These are phyloP conservation scores for Bimastos eiseni DNA, from an alignment of 2,888 invertebrate species.

Conservation along the genomic window DNA sequence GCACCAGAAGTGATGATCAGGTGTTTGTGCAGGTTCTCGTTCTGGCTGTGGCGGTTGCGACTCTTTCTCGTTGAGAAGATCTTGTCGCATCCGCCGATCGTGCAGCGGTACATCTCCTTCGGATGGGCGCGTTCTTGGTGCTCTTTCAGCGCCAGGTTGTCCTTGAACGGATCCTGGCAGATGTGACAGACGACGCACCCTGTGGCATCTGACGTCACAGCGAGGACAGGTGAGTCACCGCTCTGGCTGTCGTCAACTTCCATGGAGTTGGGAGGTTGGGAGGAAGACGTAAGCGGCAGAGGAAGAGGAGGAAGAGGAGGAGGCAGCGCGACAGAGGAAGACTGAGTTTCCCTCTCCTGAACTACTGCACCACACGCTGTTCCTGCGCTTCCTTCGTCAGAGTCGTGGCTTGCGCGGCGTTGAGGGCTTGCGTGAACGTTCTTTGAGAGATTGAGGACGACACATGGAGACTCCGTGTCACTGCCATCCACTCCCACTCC, in stretches of 20 bases:
- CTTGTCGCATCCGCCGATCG: conserved; percentile 76
- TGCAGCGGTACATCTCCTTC: conserved; percentile 74
- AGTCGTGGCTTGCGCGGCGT: not conserved
- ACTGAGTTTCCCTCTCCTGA: not conserved
- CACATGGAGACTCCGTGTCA: not conserved
- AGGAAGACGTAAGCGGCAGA: not conserved
- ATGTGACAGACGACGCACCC: conserved; percentile 67
- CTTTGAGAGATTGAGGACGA: conserved; percentile 14
- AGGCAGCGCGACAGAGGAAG: not conserved
- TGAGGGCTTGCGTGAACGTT: not conserved
- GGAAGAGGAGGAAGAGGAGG: not conserved
- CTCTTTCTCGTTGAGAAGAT: conserved; percentile 79
- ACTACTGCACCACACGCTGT: not conserved
- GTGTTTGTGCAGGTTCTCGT: conserved; percentile 67
- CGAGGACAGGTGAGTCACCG: not conserved
- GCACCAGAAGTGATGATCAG: not conserved
- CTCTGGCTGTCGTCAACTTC: conserved; percentile 10
- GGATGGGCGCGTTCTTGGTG: conserved; percentile 76
- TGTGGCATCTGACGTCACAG: not conserved
- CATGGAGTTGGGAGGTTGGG: not conserved
- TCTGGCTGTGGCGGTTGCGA: conserved; percentile 76
- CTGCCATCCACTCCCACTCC: not conserved
- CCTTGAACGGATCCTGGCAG: conserved; percentile 71
- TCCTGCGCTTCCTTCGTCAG: not conserved
- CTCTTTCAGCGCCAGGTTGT: conserved; percentile 70